A percentile compares a stretch with the other conserved stretches of the same genome.
These are phyloP conservation scores for Clarias batrachus DNA, from an alignment of 2,113 vertebrate species.

Conservation along the genomic window DNA sequence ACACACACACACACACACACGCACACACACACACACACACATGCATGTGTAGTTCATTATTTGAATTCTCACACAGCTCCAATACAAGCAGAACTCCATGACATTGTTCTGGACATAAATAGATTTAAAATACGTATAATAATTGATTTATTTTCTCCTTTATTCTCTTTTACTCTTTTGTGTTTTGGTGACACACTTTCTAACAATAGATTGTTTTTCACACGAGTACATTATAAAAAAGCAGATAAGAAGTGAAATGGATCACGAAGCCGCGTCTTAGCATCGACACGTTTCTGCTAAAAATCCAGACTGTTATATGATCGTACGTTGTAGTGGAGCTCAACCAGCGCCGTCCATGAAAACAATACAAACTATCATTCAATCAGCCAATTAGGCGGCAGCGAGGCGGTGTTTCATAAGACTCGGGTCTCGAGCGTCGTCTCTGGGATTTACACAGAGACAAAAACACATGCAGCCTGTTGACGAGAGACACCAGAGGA, in stretches of 20 bases:
- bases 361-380: not conserved
- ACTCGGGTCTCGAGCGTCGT: not conserved
- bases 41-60: not conserved
- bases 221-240: not conserved
- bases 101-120: not conserved
- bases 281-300: not conserved
- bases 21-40: slow-evolving; percentile 9
- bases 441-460: not conserved
- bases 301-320: not conserved
- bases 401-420: not conserved
- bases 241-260: not conserved
- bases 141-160: no score
- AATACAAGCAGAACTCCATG: not conserved
- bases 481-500: not conserved
- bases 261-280: not conserved
- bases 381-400: not conserved
- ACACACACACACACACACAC: slow-evolving; percentile 13
- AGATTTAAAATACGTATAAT: not conserved
- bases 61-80: not conserved
- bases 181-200: not conserved
- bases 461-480: not conserved
- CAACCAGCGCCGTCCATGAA: not conserved
- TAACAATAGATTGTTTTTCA: not conserved
- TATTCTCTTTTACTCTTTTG: not conserved
- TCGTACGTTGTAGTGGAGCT: not conserved